phyloP scores from a whole-genome alignment of 2,113 vertebrate genomes.

The Sarotherodon lohbergeri region DNA sequence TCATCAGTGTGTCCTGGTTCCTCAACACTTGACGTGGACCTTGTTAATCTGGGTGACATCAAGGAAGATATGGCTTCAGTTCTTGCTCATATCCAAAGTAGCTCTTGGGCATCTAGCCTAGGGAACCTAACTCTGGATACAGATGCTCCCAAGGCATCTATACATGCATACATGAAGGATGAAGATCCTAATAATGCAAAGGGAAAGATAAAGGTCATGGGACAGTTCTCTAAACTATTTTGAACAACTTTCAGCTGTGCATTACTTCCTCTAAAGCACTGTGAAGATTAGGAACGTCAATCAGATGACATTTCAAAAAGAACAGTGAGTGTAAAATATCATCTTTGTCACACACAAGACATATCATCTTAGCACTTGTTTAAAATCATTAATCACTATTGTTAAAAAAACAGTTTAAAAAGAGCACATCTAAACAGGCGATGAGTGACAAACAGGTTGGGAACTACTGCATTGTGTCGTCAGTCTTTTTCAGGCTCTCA shows the following conservation, averaged over 20 bases:
- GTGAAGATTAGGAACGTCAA: not conserved
- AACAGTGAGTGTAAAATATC: not conserved
- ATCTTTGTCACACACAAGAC: not conserved
- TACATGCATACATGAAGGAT: not conserved
- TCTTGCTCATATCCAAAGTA: not conserved
- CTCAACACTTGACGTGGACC: not conserved
- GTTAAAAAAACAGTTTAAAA: not conserved
- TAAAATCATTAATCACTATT: not conserved
- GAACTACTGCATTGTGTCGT: not conserved
- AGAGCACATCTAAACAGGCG: not conserved
- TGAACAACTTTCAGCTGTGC: not conserved
- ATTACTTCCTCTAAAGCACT: not conserved
- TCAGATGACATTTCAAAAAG: not conserved
- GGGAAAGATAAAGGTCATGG: not conserved
- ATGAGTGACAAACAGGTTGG: not conserved
- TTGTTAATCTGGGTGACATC: not conserved
- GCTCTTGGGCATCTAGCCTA: not conserved
- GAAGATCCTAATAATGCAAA: not conserved
- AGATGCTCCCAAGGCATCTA: not conserved
- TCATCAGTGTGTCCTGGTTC: not conserved
- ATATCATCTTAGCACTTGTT: not conserved
- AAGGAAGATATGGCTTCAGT: not conserved
- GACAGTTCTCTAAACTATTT: not conserved
- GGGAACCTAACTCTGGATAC: not conserved
- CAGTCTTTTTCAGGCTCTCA: not conserved